Percentiles rank a stretch among this genome's conserved stretches.
Conservation (phyloP, 2,888 invertebrate genomes). For the Andrena haemorrhoa region DNA sequence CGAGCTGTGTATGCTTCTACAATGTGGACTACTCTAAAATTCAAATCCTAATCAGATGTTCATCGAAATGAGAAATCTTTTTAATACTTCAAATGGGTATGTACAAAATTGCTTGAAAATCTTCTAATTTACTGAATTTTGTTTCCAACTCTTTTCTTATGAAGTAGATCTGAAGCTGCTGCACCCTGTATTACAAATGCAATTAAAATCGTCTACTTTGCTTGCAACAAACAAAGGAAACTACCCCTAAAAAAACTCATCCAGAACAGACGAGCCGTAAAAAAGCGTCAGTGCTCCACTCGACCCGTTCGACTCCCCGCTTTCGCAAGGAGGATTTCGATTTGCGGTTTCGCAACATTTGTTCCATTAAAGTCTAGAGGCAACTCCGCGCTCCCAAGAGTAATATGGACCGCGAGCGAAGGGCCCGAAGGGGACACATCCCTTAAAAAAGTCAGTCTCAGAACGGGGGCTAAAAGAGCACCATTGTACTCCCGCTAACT, state of each 20-base stretch:
- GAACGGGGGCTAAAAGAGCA: conserved; percentile 49
- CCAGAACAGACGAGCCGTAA: not conserved
- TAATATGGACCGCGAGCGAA: conserved; percentile 65
- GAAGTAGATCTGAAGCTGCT: too few relatives aligned
- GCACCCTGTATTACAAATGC: too few relatives aligned
- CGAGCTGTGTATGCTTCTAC: not conserved
- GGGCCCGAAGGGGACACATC: conserved; percentile 67
- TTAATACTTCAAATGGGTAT: not conserved
- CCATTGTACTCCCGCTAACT: conserved; percentile 45
- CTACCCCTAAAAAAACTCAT: not conserved
- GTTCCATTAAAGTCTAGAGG: conserved; percentile 79
- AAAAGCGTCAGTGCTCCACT: conserved; percentile 13
- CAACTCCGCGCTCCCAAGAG: conserved; percentile 66
- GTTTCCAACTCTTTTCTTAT: too few relatives aligned
- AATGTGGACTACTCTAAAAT: not conserved
- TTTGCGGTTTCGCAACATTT: conserved; percentile 75
- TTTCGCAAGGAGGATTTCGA: conserved; percentile 42
- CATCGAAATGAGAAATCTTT: not conserved
- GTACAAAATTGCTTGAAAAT: not conserved
- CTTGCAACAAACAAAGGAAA: not conserved
- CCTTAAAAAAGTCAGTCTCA: conserved; percentile 75
- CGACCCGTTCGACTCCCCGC: conserved; percentile 31
- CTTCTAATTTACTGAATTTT: not conserved
- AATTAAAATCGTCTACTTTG: not conserved
- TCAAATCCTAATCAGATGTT: not conserved